Percentiles rank a stretch among this genome's conserved stretches.
These are phyloP conservation scores for Pelosia muscerda DNA, from an alignment of 2,888 invertebrate species.

Conservation along the genomic window DNA sequence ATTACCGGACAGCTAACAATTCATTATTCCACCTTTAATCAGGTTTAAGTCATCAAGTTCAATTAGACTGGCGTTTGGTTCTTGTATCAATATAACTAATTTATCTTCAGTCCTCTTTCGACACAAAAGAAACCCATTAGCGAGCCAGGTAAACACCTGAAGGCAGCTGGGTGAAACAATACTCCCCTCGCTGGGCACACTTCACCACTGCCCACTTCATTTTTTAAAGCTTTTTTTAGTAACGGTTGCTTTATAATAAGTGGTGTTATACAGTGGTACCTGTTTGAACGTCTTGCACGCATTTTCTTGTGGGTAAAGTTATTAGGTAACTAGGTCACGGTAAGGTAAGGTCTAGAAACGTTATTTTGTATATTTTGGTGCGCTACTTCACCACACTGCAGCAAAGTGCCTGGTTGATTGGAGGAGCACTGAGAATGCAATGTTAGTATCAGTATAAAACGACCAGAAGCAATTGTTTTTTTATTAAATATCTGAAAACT, in stretches of 20 bases:
- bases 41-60: background rate
- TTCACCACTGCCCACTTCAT: slow-evolving; percentile 14
- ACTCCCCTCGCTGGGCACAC: background rate
- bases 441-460: no score
- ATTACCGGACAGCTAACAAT: background rate
- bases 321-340: background rate
- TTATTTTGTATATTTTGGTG: background rate
- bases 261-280: slow-evolving; percentile 9
- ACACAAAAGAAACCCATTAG: slow-evolving; percentile 52
- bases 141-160: slow-evolving; percentile 48
- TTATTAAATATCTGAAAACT: no score
- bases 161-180: slow-evolving; percentile 46
- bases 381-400: background rate
- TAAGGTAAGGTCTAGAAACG: background rate
- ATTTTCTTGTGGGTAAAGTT: background rate
- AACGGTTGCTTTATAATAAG: slow-evolving; percentile 12
- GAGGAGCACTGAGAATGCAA: no score
- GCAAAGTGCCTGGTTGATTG: no score
- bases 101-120: slow-evolving; percentile 34
- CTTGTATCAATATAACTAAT: slow-evolving; percentile 45
- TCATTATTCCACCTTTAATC: background rate
- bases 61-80: slow-evolving; percentile 25
- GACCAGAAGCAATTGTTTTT: no score
- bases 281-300: background rate
- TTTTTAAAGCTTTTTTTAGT: slow-evolving; percentile 31